A percentile compares a stretch with the other conserved stretches of the same genome.
Conservation (phyloP, 2,113 vertebrate genomes). For the Sakesphorus luctuosus region DNA sequence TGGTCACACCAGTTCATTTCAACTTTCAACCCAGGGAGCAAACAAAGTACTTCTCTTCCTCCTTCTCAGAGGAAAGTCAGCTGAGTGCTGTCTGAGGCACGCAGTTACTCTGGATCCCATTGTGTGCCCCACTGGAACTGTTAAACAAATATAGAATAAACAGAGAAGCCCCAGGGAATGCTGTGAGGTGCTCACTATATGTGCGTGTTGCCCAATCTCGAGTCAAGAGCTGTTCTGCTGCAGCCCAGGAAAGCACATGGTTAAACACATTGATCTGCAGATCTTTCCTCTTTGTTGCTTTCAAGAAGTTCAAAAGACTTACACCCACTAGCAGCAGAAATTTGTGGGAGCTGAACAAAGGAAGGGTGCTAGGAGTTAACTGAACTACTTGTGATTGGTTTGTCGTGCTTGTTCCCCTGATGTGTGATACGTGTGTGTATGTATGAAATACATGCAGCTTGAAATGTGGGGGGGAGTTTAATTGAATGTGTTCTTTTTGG, state of each 20-base stretch:
- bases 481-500: neutral
- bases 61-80: neutral
- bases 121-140: neutral
- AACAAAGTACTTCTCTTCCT: neutral
- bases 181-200: neutral
- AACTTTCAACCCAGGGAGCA: neutral
- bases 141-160: neutral
- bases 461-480: neutral
- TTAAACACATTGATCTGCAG: neutral
- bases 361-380: conserved; percentile 40
- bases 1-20: neutral
- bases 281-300: conserved; percentile 22
- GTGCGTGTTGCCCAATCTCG: neutral
- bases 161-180: neutral
- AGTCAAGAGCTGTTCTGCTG: neutral
- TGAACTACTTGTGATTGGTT: neutral
- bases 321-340: conserved; percentile 61
- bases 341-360: conserved; percentile 51
- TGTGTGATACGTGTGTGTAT: neutral
- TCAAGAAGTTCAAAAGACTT: conserved; percentile 52
- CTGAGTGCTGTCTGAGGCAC: neutral
- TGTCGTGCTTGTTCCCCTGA: neutral
- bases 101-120: fast-evolving
- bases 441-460: neutral
- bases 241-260: neutral